These are phyloP conservation scores for Cyclargus thomasi DNA, from an alignment of 1,140 invertebrate species.

Conservation along the genomic window DNA sequence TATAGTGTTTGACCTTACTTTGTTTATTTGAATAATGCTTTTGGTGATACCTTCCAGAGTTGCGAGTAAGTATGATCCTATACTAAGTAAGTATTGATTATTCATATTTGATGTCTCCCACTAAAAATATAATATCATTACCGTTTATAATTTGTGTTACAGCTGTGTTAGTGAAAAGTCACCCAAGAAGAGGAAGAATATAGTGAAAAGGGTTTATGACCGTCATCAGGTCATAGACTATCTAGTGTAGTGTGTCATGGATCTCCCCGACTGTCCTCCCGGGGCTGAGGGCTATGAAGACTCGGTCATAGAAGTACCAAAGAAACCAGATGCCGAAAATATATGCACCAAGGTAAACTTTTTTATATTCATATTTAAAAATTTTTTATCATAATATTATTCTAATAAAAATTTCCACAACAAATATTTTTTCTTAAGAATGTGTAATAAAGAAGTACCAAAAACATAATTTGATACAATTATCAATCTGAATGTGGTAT, in stretches of 20 bases:
- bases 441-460: too few species aligned
- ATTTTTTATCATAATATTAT: conserved; percentile 17
- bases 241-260: conserved; percentile 66
- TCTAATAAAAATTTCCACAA: conserved; percentile 9
- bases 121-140: not conserved
- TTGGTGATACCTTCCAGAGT: not conserved
- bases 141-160: conserved; percentile 23
- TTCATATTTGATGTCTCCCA: not conserved
- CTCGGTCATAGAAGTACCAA: conserved; percentile 54
- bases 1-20: not conserved
- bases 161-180: conserved; percentile 21
- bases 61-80: not conserved
- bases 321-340: conserved; percentile 39
- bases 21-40: not conserved
- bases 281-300: conserved; percentile 67
- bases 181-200: conserved; percentile 19
- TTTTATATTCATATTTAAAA: conserved; percentile 27
- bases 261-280: conserved; percentile 64
- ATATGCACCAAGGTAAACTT: conserved; percentile 64
- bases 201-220: conserved; percentile 54
- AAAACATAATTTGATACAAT: too few species aligned
- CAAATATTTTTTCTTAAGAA: conserved; percentile 24
- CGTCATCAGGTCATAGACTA: conserved; percentile 55
- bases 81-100: not conserved
- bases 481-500: too few species aligned